phyloP scores from a whole-genome alignment of 2,888 invertebrate genomes.

The Hyposoter didymator region DNA sequence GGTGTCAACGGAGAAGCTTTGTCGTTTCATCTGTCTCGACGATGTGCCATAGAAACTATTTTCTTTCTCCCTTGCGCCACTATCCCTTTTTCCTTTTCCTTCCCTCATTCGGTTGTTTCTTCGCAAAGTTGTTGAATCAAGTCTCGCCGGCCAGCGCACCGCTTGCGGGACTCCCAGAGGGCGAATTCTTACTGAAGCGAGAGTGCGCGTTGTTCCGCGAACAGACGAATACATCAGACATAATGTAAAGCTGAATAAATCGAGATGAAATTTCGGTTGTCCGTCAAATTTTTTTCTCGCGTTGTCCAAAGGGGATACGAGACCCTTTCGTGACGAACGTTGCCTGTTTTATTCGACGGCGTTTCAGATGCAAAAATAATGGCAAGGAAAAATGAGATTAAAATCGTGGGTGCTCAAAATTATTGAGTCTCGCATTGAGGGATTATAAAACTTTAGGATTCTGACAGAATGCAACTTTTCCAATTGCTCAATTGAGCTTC shows the following conservation, averaged over 20 bases:
- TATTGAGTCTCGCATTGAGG: too few relatives aligned
- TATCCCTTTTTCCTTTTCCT: not conserved
- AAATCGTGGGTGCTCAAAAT: too few relatives aligned
- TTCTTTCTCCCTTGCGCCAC: constrained; percentile 1
- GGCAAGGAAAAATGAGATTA: too few relatives aligned
- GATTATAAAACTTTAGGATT: too few relatives aligned
- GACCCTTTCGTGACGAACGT: not conserved
- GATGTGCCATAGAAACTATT: constrained; percentile 38
- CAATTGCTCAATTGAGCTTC: too few relatives aligned
- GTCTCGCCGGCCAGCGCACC: not conserved
- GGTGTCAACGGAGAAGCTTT: constrained; percentile 59
- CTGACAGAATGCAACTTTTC: too few relatives aligned
- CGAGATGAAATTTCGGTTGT: not conserved
- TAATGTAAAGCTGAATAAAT: not conserved
- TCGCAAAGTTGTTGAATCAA: not conserved
- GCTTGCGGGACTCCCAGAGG: constrained; percentile 10
- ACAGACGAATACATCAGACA: not conserved
- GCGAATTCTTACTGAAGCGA: constrained; percentile 9
- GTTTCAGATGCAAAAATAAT: too few relatives aligned
- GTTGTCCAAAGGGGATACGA: not conserved
- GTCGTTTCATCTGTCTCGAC: constrained; percentile 46
- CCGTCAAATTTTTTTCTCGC: not conserved
- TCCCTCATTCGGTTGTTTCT: not conserved
- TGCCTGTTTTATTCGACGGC: not conserved
- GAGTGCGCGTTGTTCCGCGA: not conserved